Percentiles rank a stretch among this genome's conserved stretches.
phyloP scores from a whole-genome alignment of 53 echinoderm and acorn worm species.

The Paracentrotus lividus region DNA sequence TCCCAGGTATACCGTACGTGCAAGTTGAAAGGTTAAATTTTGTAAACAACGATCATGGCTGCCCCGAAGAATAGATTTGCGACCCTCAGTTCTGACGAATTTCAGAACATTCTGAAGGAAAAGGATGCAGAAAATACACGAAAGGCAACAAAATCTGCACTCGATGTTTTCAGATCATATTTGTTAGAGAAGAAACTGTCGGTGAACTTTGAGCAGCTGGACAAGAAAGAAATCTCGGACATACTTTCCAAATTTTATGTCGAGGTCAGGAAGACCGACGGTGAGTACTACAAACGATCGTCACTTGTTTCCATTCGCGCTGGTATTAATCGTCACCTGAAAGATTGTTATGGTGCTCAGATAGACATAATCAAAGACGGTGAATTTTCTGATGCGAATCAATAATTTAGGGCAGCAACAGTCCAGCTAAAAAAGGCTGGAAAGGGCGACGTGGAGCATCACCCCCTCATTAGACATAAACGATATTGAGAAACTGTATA shows the following conservation, averaged over 20 bases:
- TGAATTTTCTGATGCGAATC: constrained; percentile 47
- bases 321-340: constrained; percentile 62
- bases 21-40: too few relatives aligned
- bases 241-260: constrained; percentile 51
- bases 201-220: not conserved
- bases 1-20: too few relatives aligned
- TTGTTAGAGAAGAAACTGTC: not conserved
- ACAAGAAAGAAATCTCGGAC: not conserved
- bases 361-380: constrained; percentile 62
- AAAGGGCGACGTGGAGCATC: constrained; percentile 61
- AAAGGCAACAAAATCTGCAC: not conserved
- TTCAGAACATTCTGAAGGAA: constrained; percentile 2
- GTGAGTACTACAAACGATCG: constrained; percentile 14
- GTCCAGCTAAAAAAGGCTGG: constrained; percentile 55
- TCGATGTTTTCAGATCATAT: not conserved
- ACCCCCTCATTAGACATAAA: constrained; percentile 23
- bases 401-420: constrained; percentile 47
- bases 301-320: not conserved
- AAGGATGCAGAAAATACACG: constrained; percentile 37
- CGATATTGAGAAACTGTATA: constrained; percentile 46
- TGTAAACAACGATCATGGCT: too few relatives aligned
- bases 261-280: constrained; percentile 52
- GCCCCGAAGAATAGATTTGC: constrained; percentile 29
- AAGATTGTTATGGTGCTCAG: not conserved
- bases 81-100: not conserved